A percentile compares a stretch with the other conserved stretches of the same genome.
Conservation (phyloP, 2,113 vertebrate genomes). For the Glaucomys volans region DNA sequence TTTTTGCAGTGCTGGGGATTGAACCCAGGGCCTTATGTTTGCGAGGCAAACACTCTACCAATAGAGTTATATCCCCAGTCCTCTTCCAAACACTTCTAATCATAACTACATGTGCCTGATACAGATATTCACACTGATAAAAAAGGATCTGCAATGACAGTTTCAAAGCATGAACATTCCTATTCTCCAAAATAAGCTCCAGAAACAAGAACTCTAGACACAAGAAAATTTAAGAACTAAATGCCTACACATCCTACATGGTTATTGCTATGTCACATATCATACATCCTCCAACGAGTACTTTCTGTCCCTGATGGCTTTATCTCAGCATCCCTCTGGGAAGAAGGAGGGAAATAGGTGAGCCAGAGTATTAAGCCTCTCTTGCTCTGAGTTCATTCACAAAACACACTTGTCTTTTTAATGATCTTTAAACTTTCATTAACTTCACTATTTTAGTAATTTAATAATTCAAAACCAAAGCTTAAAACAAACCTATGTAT, state of each 20-base stretch:
- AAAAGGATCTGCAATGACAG: background rate
- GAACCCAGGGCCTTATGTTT: too few species aligned
- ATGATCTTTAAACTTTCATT: background rate
- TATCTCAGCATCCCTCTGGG: background rate
- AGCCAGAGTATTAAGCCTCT: background rate
- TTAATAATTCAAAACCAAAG: background rate
- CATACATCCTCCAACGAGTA: background rate
- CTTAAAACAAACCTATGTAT: constrained; percentile 54
- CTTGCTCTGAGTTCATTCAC: background rate
- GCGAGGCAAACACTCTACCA: too few species aligned
- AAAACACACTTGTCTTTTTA: background rate
- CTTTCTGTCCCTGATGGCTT: background rate
- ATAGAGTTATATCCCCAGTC: too few species aligned
- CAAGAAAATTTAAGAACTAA: background rate
- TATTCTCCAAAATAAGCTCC: background rate
- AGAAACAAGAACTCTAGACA: background rate
- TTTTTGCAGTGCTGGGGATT: too few species aligned
- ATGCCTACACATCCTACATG: background rate
- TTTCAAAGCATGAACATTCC: background rate
- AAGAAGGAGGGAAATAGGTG: background rate
- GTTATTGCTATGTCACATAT: background rate
- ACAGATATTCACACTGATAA: background rate
- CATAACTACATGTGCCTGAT: background rate
- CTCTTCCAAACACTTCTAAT: background rate
- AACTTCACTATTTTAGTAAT: background rate